Evolutionary conservation across 2,113 vertebrate species (phyloP), one percentile per base, ranked within the genome.

Genomic region (Aix galericulata): DNA sequence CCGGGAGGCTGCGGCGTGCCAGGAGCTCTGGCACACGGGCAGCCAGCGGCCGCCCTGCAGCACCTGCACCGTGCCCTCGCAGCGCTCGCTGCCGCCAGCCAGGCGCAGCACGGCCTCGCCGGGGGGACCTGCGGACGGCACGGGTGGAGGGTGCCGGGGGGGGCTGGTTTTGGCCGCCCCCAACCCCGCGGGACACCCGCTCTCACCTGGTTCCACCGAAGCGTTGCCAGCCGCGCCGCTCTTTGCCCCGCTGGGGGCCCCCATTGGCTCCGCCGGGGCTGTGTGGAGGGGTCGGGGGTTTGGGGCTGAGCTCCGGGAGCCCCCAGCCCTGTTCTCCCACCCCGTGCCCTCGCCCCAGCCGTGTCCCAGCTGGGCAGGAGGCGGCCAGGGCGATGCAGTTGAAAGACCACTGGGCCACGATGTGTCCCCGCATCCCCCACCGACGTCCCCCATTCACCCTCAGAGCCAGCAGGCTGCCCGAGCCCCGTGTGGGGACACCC

Each of bases 21-120:
- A 93, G 14, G 16, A 29, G 1, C 13, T 22, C 34, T 21, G 25
- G 17, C 95, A 97, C 10, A 7, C 53, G 0, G 89, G 87, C n/a
- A 71, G 17, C 97, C 97, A 97, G 52, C 34, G 25, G 10, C 5
- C 6, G 5, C 1, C 0, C 2, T 71, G 26, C 46, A 9, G 27
- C 32, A 94, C 76, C 62, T 97, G 79, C 87, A 96, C 91, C 0
- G 55, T 58, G n/a, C 97, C 97, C 9, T 42, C 60, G 69, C 97
- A 97, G 66, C 18, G 31, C 64, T 63, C 72, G 78, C 71, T 96
- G 11, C 87, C 75, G 2, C 95, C 91, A 66, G 75, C 85, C 82
- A 97, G 73, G 46, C 93, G 97, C 36, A 97, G 53, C 1, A 66
- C n/a, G 31, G 1, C 29, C 73, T 74, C 25, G 38, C 60, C 89